Conservation (phyloP, 2,888 invertebrate genomes). For the Heteromyza rotundicornis region DNA sequence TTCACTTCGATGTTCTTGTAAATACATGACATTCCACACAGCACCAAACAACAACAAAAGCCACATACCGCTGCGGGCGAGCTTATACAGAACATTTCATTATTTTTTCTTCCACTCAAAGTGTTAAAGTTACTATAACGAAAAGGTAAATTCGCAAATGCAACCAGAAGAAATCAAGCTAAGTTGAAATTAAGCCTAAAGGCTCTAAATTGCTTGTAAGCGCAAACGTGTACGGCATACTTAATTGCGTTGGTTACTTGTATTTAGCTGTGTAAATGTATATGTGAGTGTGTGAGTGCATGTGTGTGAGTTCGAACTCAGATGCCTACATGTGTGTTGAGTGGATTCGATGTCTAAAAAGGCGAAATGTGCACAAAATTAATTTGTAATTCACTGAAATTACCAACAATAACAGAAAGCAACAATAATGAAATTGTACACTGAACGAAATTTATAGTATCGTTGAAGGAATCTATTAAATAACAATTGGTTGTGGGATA, state of each 20-base stretch:
- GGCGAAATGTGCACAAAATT: not conserved
- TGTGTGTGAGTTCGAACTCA: not conserved
- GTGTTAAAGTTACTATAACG: no score
- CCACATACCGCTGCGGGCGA: no score
- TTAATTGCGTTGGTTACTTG: slow-evolving; percentile 39
- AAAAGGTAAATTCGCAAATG: no score
- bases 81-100: no score
- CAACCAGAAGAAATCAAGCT: slow-evolving; percentile 19
- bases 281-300: not conserved
- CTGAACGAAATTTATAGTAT: not conserved
- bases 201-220: slow-evolving; percentile 39
- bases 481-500: no score
- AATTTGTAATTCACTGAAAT: not conserved
- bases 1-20: no score
- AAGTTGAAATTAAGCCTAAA: slow-evolving; percentile 19
- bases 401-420: not conserved
- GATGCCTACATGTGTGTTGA: not conserved
- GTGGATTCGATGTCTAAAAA: not conserved
- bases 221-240: slow-evolving; percentile 44
- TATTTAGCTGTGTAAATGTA: no score
- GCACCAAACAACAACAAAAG: no score
- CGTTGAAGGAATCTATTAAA: not conserved
- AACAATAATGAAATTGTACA: not conserved
- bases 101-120: no score
- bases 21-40: no score